Evolutionary conservation across 2,888 invertebrate species (phyloP).

Genomic region (Leucophenga montana): DNA sequence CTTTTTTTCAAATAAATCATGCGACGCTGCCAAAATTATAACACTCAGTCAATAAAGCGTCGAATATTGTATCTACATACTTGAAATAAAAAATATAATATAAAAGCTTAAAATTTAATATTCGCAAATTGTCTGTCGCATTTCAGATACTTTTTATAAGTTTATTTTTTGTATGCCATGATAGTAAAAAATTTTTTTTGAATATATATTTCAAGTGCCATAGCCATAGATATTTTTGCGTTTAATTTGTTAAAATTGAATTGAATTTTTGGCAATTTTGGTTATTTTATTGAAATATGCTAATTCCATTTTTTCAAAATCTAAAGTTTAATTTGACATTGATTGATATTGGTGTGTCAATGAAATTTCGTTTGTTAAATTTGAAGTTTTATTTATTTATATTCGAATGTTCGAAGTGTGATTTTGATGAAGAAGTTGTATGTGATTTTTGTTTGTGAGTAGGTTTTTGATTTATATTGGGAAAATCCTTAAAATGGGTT

Average conservation of each 20-base stretch:
- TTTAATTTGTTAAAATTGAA: constrained; percentile 7
- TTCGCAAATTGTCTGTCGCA: constrained; percentile 57
- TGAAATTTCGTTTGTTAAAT: constrained; percentile 3
- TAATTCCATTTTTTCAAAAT: constrained; percentile 48
- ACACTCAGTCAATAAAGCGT: constrained; percentile 36
- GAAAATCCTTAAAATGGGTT: no score
- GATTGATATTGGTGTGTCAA: constrained; percentile 39
- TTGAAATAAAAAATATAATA: constrained; percentile 27
- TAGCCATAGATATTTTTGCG: neutral
- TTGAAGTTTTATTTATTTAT: neutral
- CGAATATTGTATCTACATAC: neutral
- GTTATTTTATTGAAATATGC: constrained; percentile 38
- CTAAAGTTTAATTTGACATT: constrained; percentile 48
- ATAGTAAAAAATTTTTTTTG: neutral
- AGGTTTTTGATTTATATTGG: constrained; percentile 28
- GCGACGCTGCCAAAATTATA: constrained; percentile 46
- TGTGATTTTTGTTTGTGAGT: neutral
- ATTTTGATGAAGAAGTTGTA: constrained; percentile 34
- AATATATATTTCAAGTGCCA: constrained; percentile 4
- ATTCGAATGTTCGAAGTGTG: constrained; percentile 7
- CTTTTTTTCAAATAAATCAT: constrained; percentile 53
- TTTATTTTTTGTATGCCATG: constrained; percentile 1
- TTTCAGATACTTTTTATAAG: constrained; percentile 41
- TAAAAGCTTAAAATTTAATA: constrained; percentile 49
- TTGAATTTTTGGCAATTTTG: constrained; percentile 2